These are phyloP conservation scores for Sphinx pinastri DNA, from an alignment of 2,888 invertebrate genomes.

Conservation along the genomic window DNA sequence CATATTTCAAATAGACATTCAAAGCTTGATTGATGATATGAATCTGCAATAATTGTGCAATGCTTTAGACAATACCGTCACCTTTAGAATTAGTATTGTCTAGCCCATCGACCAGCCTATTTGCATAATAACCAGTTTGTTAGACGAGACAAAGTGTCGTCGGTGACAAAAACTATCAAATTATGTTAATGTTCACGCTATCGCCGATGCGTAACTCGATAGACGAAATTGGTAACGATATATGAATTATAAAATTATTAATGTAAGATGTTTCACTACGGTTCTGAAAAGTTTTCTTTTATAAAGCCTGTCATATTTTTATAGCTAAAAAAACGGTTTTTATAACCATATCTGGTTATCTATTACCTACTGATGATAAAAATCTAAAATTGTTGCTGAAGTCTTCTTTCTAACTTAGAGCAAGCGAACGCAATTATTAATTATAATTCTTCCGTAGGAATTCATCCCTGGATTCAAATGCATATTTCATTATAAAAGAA, in stretches of 20 bases:
- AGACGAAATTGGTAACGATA: not conserved
- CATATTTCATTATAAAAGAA: not conserved
- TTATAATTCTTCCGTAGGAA: no score
- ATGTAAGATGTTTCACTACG: no score
- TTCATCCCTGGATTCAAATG: no score
- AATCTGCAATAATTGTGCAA: slow-evolving; percentile 3
- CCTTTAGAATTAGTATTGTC: slow-evolving; percentile 21
- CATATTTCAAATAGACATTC: not conserved
- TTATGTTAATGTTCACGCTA: slow-evolving; percentile 10
- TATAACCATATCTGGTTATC: no score
- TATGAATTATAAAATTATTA: not conserved
- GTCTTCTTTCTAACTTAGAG: no score
- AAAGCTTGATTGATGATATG: slow-evolving; percentile 13
- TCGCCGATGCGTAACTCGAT: not conserved
- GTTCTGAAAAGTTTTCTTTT: no score
- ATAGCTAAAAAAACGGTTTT: no score
- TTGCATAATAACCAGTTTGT: slow-evolving; percentile 27
- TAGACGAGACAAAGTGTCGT: slow-evolving; percentile 21
- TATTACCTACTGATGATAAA: no score
- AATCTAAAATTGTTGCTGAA: no score
- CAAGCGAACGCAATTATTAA: no score
- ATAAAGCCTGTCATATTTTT: no score
- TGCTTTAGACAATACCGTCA: slow-evolving; percentile 4
- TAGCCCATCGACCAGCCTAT: not conserved
- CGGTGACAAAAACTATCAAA: slow-evolving; percentile 16